Conservation (phyloP, 2,113 vertebrate genomes). For the Lophura nycthemera region DNA sequence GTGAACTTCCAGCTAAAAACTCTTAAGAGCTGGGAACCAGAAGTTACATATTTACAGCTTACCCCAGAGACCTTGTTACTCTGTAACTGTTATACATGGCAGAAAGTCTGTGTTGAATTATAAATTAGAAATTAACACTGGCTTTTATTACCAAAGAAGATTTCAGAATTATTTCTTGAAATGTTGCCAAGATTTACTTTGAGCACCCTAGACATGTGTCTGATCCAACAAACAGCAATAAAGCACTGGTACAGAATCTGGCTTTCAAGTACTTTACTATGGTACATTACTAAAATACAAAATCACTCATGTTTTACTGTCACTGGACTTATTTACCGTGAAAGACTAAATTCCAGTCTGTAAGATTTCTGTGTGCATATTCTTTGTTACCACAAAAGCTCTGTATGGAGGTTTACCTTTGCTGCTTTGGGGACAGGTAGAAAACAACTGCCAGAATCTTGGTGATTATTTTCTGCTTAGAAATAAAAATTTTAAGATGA, state of each 20-base stretch:
- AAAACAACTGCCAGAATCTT: neutral
- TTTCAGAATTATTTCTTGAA: neutral
- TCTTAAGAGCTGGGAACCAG: neutral
- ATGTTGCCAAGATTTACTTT: neutral
- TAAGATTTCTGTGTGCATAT: accelerated
- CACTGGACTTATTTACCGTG: neutral
- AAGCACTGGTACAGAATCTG: neutral
- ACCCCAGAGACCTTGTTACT: neutral
- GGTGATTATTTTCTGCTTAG: neutral
- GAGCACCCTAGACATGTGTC: neutral
- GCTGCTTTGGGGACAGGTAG: accelerated
- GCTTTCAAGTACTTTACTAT: neutral
- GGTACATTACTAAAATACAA: neutral
- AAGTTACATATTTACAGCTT: constrained; percentile 8
- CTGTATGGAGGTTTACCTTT: neutral
- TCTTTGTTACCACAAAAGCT: neutral
- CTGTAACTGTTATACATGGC: neutral
- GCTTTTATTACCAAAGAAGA: neutral
- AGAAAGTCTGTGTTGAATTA: neutral
- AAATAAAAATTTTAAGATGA: neutral
- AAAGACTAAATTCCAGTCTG: neutral
- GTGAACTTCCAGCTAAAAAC: constrained; percentile 1
- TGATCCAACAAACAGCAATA: neutral
- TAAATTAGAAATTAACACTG: neutral
- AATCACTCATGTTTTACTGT: neutral